A percentile compares a stretch with the other conserved stretches of the same genome.
Conservation (phyloP, 1,140 invertebrate species). For the Panagrolaimus sp. region DNA sequence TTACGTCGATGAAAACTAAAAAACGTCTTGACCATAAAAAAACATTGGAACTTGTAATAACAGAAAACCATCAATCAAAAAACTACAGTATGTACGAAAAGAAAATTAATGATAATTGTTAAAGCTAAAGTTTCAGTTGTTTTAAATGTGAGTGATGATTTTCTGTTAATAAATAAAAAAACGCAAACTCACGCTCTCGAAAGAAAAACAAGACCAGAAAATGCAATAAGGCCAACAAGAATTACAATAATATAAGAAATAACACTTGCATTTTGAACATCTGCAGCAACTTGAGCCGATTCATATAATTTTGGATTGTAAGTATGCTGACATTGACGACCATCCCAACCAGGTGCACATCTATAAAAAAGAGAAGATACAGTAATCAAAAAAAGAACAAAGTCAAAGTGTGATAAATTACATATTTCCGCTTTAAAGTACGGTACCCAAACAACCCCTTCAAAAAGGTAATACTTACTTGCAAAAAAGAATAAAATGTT, state of each 20-base stretch:
- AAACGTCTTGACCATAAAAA: too few species aligned
- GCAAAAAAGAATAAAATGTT: not conserved
- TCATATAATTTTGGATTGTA: slow-evolving; percentile 9
- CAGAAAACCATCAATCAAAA: not conserved
- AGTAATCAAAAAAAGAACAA: not conserved
- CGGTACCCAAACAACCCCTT: too few species aligned
- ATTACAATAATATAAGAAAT: not conserved
- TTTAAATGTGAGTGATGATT: not conserved
- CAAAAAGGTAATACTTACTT: not conserved
- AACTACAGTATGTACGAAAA: not conserved
- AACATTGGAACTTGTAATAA: not conserved
- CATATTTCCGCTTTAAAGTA: too few species aligned
- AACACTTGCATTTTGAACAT: not conserved
- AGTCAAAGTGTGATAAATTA: too few species aligned
- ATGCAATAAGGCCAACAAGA: not conserved
- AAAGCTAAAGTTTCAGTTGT: not conserved
- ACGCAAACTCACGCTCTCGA: not conserved
- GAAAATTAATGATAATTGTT: not conserved
- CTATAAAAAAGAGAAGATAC: not conserved
- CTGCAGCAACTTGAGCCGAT: not conserved
- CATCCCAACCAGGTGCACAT: not conserved
- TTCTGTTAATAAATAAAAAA: not conserved
- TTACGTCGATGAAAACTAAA: too few species aligned
- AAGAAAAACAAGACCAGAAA: not conserved
- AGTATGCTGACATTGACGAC: slow-evolving; percentile 1